These are phyloP conservation scores for Ondatra zibethicus DNA, from an alignment of 2,113 vertebrate genomes.

Conservation along the genomic window DNA sequence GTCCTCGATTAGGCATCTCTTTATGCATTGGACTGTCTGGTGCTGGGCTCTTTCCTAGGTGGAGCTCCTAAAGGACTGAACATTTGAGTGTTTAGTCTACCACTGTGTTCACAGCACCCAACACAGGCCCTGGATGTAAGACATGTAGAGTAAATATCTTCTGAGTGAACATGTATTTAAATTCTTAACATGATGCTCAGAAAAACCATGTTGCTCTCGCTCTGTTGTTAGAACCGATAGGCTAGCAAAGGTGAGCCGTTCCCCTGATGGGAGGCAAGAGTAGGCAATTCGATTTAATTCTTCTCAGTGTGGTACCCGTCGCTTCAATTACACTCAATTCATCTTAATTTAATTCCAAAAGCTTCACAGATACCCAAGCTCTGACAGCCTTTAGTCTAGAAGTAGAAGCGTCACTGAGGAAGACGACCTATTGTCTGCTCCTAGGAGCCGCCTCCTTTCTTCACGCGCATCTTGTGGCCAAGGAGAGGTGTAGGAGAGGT, in stretches of 20 bases:
- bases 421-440: background rate
- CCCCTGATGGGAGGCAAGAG: slow-evolving; percentile 47
- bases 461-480: background rate
- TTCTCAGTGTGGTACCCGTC: slow-evolving; percentile 43
- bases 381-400: slow-evolving; percentile 12
- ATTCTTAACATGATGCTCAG: slow-evolving; percentile 23
- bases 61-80: background rate
- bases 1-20: background rate
- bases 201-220: slow-evolving; percentile 1
- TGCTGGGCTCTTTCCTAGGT: background rate
- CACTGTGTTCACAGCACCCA: background rate
- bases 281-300: slow-evolving; percentile 63
- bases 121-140: background rate
- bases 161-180: background rate
- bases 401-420: background rate
- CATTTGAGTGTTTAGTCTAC: background rate
- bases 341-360: slow-evolving; percentile 73
- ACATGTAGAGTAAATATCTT: background rate
- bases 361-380: slow-evolving; percentile 41
- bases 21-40: background rate
- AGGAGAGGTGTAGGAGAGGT: background rate
- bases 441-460: background rate
- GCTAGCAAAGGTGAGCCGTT: slow-evolving; percentile 63
- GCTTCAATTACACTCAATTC: slow-evolving; percentile 67
- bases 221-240: slow-evolving; percentile 59